Base-by-base conservation (phyloP, 2,113 vertebrate species). In the Todiramphus saurophagus region DNA sequence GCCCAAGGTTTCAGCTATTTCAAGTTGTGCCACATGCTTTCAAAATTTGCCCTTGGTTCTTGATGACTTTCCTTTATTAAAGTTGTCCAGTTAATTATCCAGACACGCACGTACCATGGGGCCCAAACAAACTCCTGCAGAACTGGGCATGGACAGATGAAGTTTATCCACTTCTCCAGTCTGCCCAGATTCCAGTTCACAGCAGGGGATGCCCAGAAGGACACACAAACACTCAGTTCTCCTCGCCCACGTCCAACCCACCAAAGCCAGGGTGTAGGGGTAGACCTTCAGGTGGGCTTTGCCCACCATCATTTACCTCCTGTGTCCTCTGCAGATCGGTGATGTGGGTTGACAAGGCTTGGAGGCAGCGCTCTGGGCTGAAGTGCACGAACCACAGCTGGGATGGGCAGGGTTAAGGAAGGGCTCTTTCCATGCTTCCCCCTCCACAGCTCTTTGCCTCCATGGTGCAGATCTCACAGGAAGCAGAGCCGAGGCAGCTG, bases 331-430 rank as follows among this genome's bases (percentile, higher is more conserved):
- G 97, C 97, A 98, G 97, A 28, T 97, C 96, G 2, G 1, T n/a
- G 60, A 98, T n/a, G 33, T 87, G 94, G 21, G 98, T 95, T 7
- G 96, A 62, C 91, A 98, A 43, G 68, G 97, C 94, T 77, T 84
- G 97, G 14, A 96, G 96, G 75, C 98, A 98, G 59, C 5, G 66
- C 73, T 97, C 95, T 1, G 96, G 90, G 67, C 94, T 94, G 13
- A 98, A 98, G 89, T 79, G 97, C 83, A 98, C 93, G 5, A 98
- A 98, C 91, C 98, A 98, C 66, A 98, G 96, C 98, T 98, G 95
- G 48, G 27, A 58, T 4, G 21, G 67, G 43, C 78, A 60, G 91
- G 43, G 81, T 80, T 44, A 68, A 91, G 79, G 83, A 59, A n/a
- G 24, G 56, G 50, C 8, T 16, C 53, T 53, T 23, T 6, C 64